These are phyloP conservation scores for Chrysogorgia sp. DNA, from an alignment of 92 coral and sea anemone genomes.

Conservation along the genomic window DNA sequence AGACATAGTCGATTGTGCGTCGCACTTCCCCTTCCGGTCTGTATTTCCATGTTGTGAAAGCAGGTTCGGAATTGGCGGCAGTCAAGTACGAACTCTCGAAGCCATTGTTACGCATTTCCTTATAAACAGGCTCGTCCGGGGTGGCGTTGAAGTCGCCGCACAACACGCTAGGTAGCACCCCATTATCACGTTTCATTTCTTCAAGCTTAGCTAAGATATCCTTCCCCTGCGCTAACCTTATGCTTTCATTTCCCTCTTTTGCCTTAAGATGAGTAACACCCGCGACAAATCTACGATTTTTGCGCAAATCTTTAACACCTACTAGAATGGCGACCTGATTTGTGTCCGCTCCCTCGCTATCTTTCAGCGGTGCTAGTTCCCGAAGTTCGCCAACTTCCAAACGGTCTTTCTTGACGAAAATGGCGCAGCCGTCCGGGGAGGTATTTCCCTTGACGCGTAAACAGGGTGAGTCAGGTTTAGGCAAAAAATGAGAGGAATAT, in stretches of 20 bases:
- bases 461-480: constrained; percentile 89
- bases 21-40: constrained; percentile 82
- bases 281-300: constrained; percentile 59
- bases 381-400: constrained; percentile 58
- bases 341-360: constrained; percentile 63
- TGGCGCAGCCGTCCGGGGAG: constrained; percentile 93
- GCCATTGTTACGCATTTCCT: constrained; percentile 67
- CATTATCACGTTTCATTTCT: constrained; percentile 57
- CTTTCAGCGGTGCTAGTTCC: constrained; percentile 64
- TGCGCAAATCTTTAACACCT: constrained; percentile 61
- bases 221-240: constrained; percentile 74
- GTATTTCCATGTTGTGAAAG: constrained; percentile 86
- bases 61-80: constrained; percentile 70
- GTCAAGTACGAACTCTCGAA: constrained; percentile 69
- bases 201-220: constrained; percentile 59
- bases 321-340: constrained; percentile 82
- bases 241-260: constrained; percentile 66
- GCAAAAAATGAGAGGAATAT: constrained; percentile 65
- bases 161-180: constrained; percentile 57
- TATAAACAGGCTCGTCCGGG: constrained; percentile 81
- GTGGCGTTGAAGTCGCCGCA: constrained; percentile 98
- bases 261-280: constrained; percentile 92
- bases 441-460: constrained; percentile 73
- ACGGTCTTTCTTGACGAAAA: constrained; percentile 77
- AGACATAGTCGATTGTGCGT: constrained; percentile 91